A percentile compares a stretch with the other conserved stretches of the same genome.
phyloP scores from a whole-genome alignment of 2,888 invertebrate genomes.

The Argyra leucocephala region DNA sequence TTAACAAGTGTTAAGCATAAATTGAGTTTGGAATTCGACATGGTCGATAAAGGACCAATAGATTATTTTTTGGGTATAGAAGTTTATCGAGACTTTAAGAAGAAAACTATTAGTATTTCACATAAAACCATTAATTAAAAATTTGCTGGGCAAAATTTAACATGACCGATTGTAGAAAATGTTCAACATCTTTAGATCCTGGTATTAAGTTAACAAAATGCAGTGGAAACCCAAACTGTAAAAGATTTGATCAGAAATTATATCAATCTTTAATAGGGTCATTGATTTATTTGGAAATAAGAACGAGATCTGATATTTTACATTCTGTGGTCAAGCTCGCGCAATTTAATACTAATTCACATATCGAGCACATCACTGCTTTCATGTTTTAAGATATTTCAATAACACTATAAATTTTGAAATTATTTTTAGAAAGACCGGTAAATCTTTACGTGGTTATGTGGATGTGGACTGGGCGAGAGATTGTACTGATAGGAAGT shows the following conservation, averaged over 20 bases:
- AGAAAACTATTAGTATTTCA: conserved; percentile 11
- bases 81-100: conserved; percentile 7
- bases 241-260: conserved; percentile 9
- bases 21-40: conserved; percentile 16
- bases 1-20: conserved; percentile 18
- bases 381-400: conserved; percentile 20
- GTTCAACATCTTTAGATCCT: conserved; percentile 18
- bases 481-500: conserved; percentile 19
- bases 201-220: conserved; percentile 14
- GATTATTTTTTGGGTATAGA: conserved; percentile 18
- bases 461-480: conserved; percentile 25
- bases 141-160: conserved; percentile 11
- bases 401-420: conserved; percentile 17
- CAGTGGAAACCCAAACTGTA: conserved; percentile 11
- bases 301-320: conserved; percentile 21
- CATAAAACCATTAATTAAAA: conserved; percentile 15
- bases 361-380: conserved; percentile 18
- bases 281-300: conserved; percentile 20
- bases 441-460: conserved; percentile 16
- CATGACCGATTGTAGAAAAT: conserved; percentile 13
- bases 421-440: conserved; percentile 18
- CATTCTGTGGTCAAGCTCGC: conserved; percentile 18
- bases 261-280: conserved; percentile 21
- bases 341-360: conserved; percentile 18
- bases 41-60: conserved; percentile 17